These are phyloP conservation scores for Synergus umbraculus DNA, from an alignment of 2,888 invertebrate genomes.

Conservation along the genomic window DNA sequence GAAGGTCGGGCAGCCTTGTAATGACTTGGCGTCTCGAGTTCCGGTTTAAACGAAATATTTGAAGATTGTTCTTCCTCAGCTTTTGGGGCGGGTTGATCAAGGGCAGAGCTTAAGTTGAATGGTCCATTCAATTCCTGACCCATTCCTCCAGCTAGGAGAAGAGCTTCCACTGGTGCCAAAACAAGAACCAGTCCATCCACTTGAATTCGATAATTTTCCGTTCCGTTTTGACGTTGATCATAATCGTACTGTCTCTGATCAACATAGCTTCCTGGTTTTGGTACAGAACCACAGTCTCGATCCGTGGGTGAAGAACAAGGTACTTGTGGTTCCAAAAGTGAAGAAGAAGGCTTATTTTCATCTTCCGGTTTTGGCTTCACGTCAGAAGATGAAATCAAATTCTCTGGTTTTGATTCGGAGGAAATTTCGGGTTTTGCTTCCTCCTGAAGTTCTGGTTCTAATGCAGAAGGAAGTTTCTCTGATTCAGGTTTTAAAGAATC, in stretches of 20 bases:
- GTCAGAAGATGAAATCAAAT: background rate
- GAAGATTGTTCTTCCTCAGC: conserved; percentile 44
- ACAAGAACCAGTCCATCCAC: conserved; percentile 85
- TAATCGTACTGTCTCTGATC: conserved; percentile 71
- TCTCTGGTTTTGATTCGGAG: background rate
- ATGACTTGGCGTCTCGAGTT: background rate
- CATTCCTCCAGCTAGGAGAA: conserved; percentile 80
- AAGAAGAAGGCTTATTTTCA: background rate
- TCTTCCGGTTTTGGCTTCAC: background rate
- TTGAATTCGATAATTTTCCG: conserved; percentile 85
- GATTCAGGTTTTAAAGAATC: background rate
- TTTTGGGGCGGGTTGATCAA: conserved; percentile 46
- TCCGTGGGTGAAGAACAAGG: background rate
- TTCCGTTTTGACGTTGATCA: conserved; percentile 89
- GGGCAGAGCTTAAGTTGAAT: conserved; percentile 39
- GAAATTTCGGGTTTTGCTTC: background rate
- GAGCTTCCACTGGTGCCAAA: conserved; percentile 82
- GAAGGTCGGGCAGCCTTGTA: background rate
- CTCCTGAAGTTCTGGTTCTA: background rate
- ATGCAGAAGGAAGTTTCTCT: background rate
- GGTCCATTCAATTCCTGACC: conserved; percentile 31
- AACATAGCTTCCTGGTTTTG: background rate
- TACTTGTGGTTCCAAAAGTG: background rate
- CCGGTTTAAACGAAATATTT: background rate
- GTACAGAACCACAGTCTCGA: conserved; percentile 7